These are phyloP conservation scores for Physeter macrocephalus DNA, from an alignment of 2,113 vertebrate species.

Conservation along the genomic window DNA sequence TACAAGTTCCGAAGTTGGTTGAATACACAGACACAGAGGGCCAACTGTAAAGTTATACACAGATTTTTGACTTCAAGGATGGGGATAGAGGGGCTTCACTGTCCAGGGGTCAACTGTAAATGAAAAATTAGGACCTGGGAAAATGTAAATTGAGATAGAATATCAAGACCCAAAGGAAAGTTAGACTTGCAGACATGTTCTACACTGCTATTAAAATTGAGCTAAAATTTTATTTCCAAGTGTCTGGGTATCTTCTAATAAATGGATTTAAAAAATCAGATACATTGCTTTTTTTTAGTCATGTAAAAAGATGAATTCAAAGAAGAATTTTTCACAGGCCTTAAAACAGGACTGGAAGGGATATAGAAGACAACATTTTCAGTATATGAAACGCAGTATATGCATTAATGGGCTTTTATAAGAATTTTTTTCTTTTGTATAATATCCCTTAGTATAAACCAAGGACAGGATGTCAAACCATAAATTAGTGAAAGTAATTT, in stretches of 20 bases:
- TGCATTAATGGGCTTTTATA: neutral
- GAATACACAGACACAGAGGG: neutral
- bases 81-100: neutral
- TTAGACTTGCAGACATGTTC: neutral
- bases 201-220: neutral
- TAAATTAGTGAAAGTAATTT: neutral
- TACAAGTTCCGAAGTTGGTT: neutral
- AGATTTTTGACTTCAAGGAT: neutral
- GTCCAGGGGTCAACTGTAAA: neutral
- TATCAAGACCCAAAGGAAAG: neutral
- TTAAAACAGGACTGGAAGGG: neutral
- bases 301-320: neutral
- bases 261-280: neutral
- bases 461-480: neutral
- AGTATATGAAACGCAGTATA: neutral
- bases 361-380: neutral
- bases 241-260: neutral
- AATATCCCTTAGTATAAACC: neutral
- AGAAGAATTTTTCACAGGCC: neutral
- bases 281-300: neutral
- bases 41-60: neutral
- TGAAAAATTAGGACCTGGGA: neutral
- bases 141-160: slow-evolving; percentile 7
- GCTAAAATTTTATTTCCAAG: neutral
- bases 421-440: neutral